Evolutionary conservation across 2,888 invertebrate species (phyloP).

Genomic region (Ormyrus pomaceus): DNA sequence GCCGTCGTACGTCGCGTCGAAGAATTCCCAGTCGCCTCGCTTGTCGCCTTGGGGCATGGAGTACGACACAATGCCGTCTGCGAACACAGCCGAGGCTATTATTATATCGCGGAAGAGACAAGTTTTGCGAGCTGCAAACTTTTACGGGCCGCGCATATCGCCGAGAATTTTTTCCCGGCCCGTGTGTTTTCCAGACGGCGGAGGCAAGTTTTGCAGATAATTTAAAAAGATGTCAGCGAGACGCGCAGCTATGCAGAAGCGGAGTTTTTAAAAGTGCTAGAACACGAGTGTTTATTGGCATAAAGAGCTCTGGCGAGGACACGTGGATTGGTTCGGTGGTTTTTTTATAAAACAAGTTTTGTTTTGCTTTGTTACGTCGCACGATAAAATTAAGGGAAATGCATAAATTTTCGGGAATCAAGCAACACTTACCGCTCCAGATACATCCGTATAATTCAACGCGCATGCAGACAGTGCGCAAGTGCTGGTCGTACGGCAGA

Average conservation of each 20-base stretch:
- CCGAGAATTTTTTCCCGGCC: constrained; percentile 1
- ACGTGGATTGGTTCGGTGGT: too few species aligned
- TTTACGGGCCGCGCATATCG: background rate
- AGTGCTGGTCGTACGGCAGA: constrained; percentile 88
- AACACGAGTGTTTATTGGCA: too few species aligned
- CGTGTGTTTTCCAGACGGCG: too few species aligned
- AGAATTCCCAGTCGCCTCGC: constrained; percentile 85
- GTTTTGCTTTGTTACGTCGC: too few species aligned
- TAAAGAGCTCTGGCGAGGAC: too few species aligned
- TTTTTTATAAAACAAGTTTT: too few species aligned
- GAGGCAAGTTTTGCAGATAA: too few species aligned
- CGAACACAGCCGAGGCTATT: constrained; percentile 31
- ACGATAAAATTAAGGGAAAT: too few species aligned
- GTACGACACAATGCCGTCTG: constrained; percentile 89
- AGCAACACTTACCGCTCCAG: constrained; percentile 79
- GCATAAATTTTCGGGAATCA: background rate
- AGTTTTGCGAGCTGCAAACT: background rate
- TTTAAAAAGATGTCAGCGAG: too few species aligned
- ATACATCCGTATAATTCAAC: constrained; percentile 93
- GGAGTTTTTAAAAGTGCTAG: too few species aligned
- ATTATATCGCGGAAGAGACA: background rate
- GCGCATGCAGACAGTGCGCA: constrained; percentile 92
- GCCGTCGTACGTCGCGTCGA: constrained; percentile 91
- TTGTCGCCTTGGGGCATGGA: constrained; percentile 93
- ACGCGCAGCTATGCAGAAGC: too few species aligned